Evolutionary conservation across 2,797 vertebrate genomes (phyloP), one percentile per base, ranked within the genome.

Genomic region (Toxotes lorentzi): DNA sequence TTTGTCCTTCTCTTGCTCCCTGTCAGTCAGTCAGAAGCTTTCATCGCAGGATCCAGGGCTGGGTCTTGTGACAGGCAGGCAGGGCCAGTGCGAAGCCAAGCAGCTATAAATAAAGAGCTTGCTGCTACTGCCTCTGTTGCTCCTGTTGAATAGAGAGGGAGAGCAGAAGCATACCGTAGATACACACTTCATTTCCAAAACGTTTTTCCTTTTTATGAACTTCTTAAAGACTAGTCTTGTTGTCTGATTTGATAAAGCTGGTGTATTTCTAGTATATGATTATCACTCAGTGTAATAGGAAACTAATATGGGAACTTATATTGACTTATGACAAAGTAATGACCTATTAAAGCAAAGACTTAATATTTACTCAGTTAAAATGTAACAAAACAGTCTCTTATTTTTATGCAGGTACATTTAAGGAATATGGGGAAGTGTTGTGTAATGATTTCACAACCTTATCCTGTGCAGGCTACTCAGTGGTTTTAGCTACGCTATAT

Each of bases 51-150:
- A 93, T 89, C 88, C 71, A 68, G 86, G 79, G 81, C 86, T 85
- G 81, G 88, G 93, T 93, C 93, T 95, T 95, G 94, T 95, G 94
- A 95, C 92, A 89, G 71, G 70, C 86, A 84, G 90, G 73, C 89
- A 84, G 87, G 81, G 88, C 82, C 81, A 86, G 84, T 81, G 90
- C 81, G 82, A 90, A 87, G 81, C 69, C 23, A 76, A 82, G 84
- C 63, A 59, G 87, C 93, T 94, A 93, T 95, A 94, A 95, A 95
- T 95, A 94, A 92, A 92, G 84, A 86, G 48, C 63, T 82, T 60
- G 68, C 86, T 76, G 71, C 83, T 67, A 17, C 75, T 72, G 70
- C 74, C 62, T 80, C 77, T 88, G 74, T 65, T 76, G 81, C 61
- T 85, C 87, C 74, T 78, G 72, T 60, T 76, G 72, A 77, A 82